Evolutionary conservation across 53 echinoderm and acorn worm species (phyloP).

Genomic region (Luidia sarsii): DNA sequence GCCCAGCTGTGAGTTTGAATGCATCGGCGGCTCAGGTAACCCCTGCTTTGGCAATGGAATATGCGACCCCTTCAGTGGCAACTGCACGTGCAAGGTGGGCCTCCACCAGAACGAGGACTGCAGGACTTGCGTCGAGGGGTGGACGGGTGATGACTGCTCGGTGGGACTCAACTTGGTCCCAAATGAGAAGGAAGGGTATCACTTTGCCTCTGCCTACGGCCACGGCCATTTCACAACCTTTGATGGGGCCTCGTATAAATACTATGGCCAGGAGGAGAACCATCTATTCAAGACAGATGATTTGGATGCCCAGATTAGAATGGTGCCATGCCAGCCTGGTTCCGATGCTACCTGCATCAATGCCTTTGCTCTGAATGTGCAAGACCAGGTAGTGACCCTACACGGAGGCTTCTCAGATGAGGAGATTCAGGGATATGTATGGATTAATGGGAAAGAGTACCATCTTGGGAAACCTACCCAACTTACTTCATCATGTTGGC

Average conservation of each 20-base stretch:
- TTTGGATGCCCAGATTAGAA: constrained; percentile 63
- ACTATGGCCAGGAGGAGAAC: constrained; percentile 77
- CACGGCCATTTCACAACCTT: constrained; percentile 85
- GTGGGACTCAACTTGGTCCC: constrained; percentile 45
- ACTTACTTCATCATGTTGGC: constrained; percentile 25
- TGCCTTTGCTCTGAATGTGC: constrained; percentile 63
- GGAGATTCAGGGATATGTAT: constrained; percentile 61
- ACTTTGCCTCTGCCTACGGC: constrained; percentile 68
- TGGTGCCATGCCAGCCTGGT: constrained; percentile 65
- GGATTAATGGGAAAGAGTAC: constrained; percentile 63
- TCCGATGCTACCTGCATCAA: constrained; percentile 75
- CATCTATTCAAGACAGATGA: constrained; percentile 46
- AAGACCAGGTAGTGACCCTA: constrained; percentile 51
- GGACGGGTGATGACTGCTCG: constrained; percentile 80
- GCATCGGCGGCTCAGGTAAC: constrained; percentile 70
- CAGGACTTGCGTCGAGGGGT: constrained; percentile 67
- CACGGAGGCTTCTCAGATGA: constrained; percentile 82
- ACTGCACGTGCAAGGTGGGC: constrained; percentile 69
- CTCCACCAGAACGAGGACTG: constrained; percentile 66
- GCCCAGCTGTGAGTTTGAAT: constrained; percentile 74
- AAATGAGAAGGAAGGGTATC: constrained; percentile 42
- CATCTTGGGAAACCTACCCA: constrained; percentile 1
- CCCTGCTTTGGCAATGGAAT: constrained; percentile 82
- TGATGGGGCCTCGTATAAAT: constrained; percentile 80
- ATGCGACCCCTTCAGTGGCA: constrained; percentile 68